Evolutionary conservation across 2,113 vertebrate species (phyloP), one percentile per base, ranked within the genome.

Genomic region (Coptodon bakossiorum): DNA sequence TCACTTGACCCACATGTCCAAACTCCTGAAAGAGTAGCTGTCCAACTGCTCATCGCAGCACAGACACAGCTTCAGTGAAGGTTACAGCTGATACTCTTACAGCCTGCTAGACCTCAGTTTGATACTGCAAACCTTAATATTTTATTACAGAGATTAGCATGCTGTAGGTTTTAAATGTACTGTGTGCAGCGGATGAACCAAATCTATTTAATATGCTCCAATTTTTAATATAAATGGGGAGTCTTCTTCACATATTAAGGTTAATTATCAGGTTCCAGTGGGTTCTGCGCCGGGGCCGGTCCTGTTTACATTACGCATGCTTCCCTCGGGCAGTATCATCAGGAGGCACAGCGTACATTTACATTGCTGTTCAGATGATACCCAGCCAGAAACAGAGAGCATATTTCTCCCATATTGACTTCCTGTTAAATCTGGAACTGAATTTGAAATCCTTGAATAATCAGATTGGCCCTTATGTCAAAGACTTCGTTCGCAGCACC

Each of bases 281-380:
- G 31, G 59, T 31, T 63, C 16, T n/a, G 31, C 4, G 4, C 16
- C 4, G 2, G 16, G 48, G 17, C 48, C 9, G 0, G 29, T 1
- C 17, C 61, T 66, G 61, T 66, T 66, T 66, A 66, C 61, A n/a
- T 66, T 66, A 66, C n/a, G n/a, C 61, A 66, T 66, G 61, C 61
- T 66, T 66, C 61, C 61, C 31, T 36, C 29, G 12, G 61, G 61
- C 61, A 36, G 29, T 19, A 19, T 63, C 29, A 19, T 61, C 29
- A 63, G 59, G 29, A 61, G 57, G 3, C 29, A 61, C 29, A 61
- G 59, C 17, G 19, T n/a, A 36, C 59, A 11, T 63, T 63, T 7
- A 36, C 31, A 63, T 12, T 63, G 59, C 59, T 63, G 31, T 31
- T 63, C 17, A 63, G 31, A 36, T 36, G 6, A 63, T 1, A 63